phyloP scores from a whole-genome alignment of 92 coral and sea anemone species.

The Chrysogorgia sp. region DNA sequence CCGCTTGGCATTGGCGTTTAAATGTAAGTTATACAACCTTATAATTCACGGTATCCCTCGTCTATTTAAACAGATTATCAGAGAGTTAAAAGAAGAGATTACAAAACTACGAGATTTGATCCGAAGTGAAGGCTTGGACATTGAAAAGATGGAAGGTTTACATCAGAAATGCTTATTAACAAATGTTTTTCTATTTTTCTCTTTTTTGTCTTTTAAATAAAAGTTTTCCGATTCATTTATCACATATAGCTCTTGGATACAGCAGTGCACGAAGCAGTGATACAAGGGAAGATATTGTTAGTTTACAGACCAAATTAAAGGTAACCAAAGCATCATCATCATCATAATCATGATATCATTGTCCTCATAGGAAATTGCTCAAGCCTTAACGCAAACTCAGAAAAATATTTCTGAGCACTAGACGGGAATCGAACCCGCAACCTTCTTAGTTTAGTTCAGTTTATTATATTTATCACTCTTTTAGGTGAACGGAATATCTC shows the following conservation, averaged over 20 bases:
- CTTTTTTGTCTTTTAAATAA: too few relatives aligned
- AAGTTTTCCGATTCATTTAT: neutral
- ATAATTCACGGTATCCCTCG: neutral
- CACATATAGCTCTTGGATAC: neutral
- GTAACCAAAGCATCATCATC: neutral
- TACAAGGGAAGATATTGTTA: constrained; percentile 11
- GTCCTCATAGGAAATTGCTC: too few relatives aligned
- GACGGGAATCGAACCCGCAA: too few relatives aligned
- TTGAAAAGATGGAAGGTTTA: constrained; percentile 78
- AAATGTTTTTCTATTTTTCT: neutral
- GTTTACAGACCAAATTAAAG: constrained; percentile 26
- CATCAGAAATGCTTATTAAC: neutral
- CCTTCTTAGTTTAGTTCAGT: too few relatives aligned
- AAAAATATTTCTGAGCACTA: too few relatives aligned
- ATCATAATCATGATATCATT: too few relatives aligned
- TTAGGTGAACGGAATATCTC: too few relatives aligned
- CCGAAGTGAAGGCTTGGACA: constrained; percentile 79
- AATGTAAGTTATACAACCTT: too few relatives aligned
- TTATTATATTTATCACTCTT: too few relatives aligned
- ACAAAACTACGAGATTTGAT: constrained; percentile 81
- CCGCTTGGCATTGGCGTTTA: too few relatives aligned
- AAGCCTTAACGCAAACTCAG: too few relatives aligned
- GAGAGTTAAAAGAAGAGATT: constrained; percentile 93
- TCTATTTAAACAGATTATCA: constrained; percentile 70
- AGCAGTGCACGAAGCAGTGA: constrained; percentile 3